phyloP scores from a whole-genome alignment of 2,113 vertebrate species.

The Cavia aperea region DNA sequence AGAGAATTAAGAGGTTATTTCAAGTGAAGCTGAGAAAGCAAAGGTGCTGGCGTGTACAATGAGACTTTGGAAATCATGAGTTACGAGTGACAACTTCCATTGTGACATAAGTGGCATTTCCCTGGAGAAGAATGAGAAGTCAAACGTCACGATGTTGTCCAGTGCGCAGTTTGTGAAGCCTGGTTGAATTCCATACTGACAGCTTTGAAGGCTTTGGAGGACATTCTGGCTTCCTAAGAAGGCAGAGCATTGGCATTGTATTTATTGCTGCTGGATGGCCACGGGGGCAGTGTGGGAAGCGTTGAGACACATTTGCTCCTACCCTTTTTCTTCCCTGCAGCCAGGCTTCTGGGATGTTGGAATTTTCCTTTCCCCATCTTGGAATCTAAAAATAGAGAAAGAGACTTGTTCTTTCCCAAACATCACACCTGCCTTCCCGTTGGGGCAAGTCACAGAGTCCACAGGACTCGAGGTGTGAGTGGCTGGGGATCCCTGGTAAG shows the following conservation, averaged over 20 bases:
- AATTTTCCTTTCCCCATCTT: conserved; percentile 14
- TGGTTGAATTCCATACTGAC: not conserved
- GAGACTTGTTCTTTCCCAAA: not conserved
- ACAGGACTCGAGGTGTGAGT: not conserved
- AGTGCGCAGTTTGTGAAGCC: not conserved
- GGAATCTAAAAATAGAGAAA: not conserved
- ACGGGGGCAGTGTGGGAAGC: not conserved
- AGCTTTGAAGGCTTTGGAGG: not conserved
- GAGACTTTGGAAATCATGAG: not conserved
- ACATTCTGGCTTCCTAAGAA: not conserved
- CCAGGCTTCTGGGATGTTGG: not conserved
- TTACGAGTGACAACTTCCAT: not conserved
- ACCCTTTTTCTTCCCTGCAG: not conserved
- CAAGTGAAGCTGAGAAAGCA: not conserved
- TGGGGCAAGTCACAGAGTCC: not conserved
- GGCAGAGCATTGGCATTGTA: not conserved
- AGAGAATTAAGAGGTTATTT: not conserved
- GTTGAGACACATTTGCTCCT: not conserved
- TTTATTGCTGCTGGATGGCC: not conserved
- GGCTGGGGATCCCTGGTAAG: not conserved
- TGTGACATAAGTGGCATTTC: not conserved
- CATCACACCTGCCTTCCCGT: not conserved
- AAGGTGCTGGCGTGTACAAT: not conserved
- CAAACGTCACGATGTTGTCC: not conserved
- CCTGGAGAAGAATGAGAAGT: not conserved